These are phyloP conservation scores for Plodia interpunctella DNA, from an alignment of 1,140 invertebrate species.

Conservation along the genomic window DNA sequence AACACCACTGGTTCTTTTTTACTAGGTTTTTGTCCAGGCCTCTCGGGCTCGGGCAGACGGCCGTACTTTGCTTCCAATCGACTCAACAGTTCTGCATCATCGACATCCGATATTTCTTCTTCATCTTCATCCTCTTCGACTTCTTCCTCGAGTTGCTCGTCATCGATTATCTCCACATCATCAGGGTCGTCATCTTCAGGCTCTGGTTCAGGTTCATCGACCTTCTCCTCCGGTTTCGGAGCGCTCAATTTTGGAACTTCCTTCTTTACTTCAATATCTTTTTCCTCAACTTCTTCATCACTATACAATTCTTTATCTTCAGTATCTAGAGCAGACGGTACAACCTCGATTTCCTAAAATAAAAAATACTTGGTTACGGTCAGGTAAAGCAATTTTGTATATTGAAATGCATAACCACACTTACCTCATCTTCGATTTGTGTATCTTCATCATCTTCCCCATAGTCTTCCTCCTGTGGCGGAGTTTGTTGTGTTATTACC, in stretches of 20 bases:
- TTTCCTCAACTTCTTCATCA: conserved; percentile 48
- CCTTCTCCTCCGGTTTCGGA: conserved; percentile 17
- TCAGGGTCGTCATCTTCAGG: conserved; percentile 60
- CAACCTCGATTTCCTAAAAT: conserved; percentile 18
- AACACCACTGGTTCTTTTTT: conserved; percentile 53
- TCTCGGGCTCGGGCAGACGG: conserved; percentile 77
- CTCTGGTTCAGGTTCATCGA: conserved; percentile 38
- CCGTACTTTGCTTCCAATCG: conserved; percentile 85
- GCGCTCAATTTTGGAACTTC: conserved; percentile 27
- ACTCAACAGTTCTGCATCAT: conserved; percentile 81
- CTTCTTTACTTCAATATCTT: conserved; percentile 54
- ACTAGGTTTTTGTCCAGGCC: conserved; percentile 71
- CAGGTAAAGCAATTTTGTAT: neutral
- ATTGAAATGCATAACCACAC: conserved; percentile 13
- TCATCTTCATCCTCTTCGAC: conserved; percentile 73
- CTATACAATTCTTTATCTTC: conserved; percentile 53
- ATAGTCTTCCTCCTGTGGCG: conserved; percentile 16
- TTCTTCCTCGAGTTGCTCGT: conserved; percentile 71
- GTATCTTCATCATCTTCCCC: conserved; percentile 23
- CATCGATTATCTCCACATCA: conserved; percentile 73
- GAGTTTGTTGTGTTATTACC: conserved; percentile 7
- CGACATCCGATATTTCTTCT: conserved; percentile 79
- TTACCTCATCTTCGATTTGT: conserved; percentile 31
- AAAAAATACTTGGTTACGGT: neutral
- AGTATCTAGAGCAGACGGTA: conserved; percentile 14